A percentile compares a stretch with the other conserved stretches of the same genome.
These are phyloP conservation scores for Benitochromis conjunctus DNA, from an alignment of 2,113 vertebrate genomes.

Conservation along the genomic window DNA sequence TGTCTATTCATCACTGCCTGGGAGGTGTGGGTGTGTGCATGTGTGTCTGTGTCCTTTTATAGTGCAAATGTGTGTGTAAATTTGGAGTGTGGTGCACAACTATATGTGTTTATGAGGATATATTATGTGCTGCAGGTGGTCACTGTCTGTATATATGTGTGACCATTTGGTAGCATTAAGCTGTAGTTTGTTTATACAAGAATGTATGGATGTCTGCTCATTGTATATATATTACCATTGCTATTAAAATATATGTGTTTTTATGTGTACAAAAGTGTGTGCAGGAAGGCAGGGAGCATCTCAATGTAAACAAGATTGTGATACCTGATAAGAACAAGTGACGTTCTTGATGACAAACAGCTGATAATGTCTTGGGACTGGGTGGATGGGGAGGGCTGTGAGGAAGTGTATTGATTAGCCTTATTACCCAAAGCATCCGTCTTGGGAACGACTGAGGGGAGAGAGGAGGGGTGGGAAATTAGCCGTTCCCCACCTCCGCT, in stretches of 20 bases:
- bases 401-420: constrained; percentile 79
- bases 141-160: neutral
- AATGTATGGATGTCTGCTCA: neutral
- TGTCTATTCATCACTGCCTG: constrained; percentile 72
- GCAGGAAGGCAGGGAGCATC: neutral
- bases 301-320: constrained; percentile 70
- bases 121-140: neutral
- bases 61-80: neutral
- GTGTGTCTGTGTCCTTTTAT: constrained; percentile 1
- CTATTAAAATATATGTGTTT: neutral
- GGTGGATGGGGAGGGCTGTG: constrained; percentile 3
- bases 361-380: constrained; percentile 57
- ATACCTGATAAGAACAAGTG: constrained; percentile 69
- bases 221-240: neutral
- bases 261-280: neutral
- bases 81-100: neutral
- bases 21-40: constrained; percentile 32
- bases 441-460: constrained; percentile 56
- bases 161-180: neutral
- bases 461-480: constrained; percentile 67
- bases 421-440: constrained; percentile 78
- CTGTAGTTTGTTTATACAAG: neutral
- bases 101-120: neutral
- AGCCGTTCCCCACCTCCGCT: constrained; percentile 65
- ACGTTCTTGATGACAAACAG: constrained; percentile 69